These are phyloP conservation scores for Parnassius orleans DNA, from an alignment of 2,888 invertebrate species.

Conservation along the genomic window DNA sequence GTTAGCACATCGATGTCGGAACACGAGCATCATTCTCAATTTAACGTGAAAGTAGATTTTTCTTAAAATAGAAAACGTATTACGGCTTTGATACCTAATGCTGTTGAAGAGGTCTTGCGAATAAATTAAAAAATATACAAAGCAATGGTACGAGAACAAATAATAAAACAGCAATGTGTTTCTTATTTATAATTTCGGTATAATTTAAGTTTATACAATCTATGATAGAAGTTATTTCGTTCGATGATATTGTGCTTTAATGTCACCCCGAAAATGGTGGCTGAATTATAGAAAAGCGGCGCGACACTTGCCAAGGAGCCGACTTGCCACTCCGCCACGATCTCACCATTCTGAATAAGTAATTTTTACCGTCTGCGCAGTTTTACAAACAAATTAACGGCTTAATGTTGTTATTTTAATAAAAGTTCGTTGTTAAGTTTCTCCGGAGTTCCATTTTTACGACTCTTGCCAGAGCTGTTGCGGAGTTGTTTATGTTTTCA, in stretches of 20 bases:
- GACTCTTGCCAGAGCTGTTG: slow-evolving; percentile 59
- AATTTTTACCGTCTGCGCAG: slow-evolving; percentile 77
- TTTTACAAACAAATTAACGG: slow-evolving; percentile 79
- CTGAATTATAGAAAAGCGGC: slow-evolving; percentile 70
- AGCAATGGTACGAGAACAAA: not conserved
- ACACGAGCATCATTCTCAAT: slow-evolving; percentile 52
- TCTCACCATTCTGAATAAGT: slow-evolving; percentile 71
- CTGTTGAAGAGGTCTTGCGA: not conserved
- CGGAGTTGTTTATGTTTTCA: slow-evolving; percentile 62
- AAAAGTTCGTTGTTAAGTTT: slow-evolving; percentile 70
- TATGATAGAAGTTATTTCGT: slow-evolving; percentile 18
- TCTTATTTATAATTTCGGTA: not conserved
- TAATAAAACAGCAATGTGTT: not conserved
- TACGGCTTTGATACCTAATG: slow-evolving; percentile 26
- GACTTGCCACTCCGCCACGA: slow-evolving; percentile 54
- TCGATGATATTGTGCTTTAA: slow-evolving; percentile 15
- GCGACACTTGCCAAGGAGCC: slow-evolving; percentile 60
- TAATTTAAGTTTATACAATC: slow-evolving; percentile 13
- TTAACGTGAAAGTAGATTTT: slow-evolving; percentile 60
- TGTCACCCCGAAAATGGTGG: slow-evolving; percentile 35
- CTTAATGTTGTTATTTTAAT: slow-evolving; percentile 78
- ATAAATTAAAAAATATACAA: not conserved
- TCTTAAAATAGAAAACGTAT: slow-evolving; percentile 61
- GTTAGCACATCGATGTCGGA: slow-evolving; percentile 69
- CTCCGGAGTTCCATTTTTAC: slow-evolving; percentile 69